Percentiles rank a stretch among this genome's conserved stretches.
Conservation (phyloP, 2,797 vertebrate genomes). For the Notoglanidium macrostoma region DNA sequence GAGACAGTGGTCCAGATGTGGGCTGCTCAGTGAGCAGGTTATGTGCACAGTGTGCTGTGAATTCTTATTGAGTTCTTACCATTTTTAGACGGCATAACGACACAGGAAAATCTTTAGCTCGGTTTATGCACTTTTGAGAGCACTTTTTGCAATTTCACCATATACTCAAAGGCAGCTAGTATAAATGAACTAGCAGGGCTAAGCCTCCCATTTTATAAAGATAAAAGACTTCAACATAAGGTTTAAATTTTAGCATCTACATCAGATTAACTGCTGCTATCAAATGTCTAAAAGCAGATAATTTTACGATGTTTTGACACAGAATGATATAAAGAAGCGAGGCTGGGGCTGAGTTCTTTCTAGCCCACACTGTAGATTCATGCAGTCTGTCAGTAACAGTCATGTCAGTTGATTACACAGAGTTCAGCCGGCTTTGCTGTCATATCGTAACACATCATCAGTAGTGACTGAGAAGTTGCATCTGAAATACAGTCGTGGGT, state of each 20-base stretch:
- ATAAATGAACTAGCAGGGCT: neutral
- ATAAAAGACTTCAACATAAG: neutral
- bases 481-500: neutral
- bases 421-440: neutral
- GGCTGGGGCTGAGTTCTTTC: neutral
- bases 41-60: conserved; percentile 23
- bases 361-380: neutral
- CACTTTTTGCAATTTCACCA: neutral
- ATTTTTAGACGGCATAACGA: neutral
- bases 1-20: conserved; percentile 52
- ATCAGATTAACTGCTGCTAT: neutral
- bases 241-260: neutral
- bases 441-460: neutral
- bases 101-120: neutral
- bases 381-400: neutral
- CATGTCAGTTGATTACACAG: neutral
- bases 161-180: neutral
- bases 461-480: neutral
- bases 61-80: neutral
- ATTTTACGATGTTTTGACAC: neutral
- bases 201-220: neutral
- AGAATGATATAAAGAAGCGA: neutral
- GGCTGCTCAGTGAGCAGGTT: conserved; percentile 14
- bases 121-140: neutral
- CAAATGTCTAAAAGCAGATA: neutral